These are phyloP conservation scores for Chaenogobius annularis DNA, from an alignment of 2,113 vertebrate species.

Conservation along the genomic window DNA sequence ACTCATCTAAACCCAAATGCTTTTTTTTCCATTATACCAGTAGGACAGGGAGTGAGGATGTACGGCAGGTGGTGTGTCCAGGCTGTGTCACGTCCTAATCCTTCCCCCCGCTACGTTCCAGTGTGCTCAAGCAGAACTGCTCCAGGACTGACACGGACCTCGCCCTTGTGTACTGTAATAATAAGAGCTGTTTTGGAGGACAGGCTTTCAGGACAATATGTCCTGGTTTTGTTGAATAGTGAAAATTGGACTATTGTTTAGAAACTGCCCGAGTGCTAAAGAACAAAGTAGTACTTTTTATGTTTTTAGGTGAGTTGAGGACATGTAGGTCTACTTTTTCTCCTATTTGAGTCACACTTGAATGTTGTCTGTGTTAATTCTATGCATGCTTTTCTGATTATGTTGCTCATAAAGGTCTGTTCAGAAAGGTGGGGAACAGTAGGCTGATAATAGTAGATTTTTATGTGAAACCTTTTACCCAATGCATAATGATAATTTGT, in stretches of 20 bases:
- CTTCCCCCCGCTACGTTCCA: not conserved
- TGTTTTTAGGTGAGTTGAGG: too few relatives aligned
- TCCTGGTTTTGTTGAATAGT: not conserved
- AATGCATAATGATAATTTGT: too few relatives aligned
- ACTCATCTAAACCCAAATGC: conserved; percentile 22
- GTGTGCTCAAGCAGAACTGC: conserved; percentile 31
- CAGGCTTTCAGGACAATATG: conserved; percentile 11
- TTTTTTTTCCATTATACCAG: conserved; percentile 29
- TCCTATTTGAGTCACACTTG: too few relatives aligned
- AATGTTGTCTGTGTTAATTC: too few relatives aligned
- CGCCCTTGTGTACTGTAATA: not conserved
- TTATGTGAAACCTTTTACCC: too few relatives aligned
- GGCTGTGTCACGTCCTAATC: conserved; percentile 25
- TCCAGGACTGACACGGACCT: conserved; percentile 12
- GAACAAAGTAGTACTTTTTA: too few relatives aligned
- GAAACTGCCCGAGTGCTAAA: not conserved
- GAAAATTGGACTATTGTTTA: not conserved
- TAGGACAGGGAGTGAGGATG: conserved; percentile 1
- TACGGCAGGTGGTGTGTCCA: conserved; percentile 35
- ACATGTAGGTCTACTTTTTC: too few relatives aligned
- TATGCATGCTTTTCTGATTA: too few relatives aligned
- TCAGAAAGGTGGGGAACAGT: too few relatives aligned
- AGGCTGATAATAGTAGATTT: too few relatives aligned
- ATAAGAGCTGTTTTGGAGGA: conserved; percentile 1
- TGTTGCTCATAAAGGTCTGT: too few relatives aligned